These are phyloP conservation scores for Pterocles burchelli DNA, from an alignment of 2,113 vertebrate species.

Conservation along the genomic window DNA sequence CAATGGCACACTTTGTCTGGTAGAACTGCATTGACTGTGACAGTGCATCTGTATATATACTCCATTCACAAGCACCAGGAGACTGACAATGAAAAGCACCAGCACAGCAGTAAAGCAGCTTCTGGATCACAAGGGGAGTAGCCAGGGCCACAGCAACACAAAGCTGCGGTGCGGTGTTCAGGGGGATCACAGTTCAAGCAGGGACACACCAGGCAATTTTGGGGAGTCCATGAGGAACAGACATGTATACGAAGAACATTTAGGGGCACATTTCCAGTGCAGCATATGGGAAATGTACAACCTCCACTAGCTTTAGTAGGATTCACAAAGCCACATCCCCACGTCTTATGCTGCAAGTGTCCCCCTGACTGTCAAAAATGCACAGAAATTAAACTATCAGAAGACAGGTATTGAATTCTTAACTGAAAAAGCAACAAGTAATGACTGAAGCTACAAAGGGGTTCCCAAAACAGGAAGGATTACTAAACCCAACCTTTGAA, in stretches of 20 bases:
- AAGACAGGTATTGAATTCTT: neutral
- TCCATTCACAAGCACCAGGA: neutral
- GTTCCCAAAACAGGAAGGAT: neutral
- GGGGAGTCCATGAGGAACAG: neutral
- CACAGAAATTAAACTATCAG: neutral
- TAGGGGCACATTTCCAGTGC: neutral
- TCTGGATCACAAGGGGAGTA: neutral
- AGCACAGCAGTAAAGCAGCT: neutral
- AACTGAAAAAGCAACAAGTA: neutral
- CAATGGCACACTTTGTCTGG: neutral
- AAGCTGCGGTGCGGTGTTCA: neutral
- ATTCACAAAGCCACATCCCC: neutral
- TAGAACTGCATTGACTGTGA: neutral
- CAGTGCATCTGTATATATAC: neutral
- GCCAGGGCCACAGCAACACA: neutral
- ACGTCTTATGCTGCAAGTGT: neutral
- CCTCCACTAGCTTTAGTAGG: neutral
- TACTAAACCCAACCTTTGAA: neutral
- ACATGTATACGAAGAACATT: neutral
- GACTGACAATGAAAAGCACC: neutral
- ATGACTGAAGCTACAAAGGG: neutral
- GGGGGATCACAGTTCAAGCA: neutral
- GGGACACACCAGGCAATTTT: neutral
- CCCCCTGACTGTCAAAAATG: neutral
- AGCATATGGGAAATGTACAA: neutral